Evolutionary conservation across 1,140 invertebrate species (phyloP).

Genomic region (Zaprionus capensis): DNA sequence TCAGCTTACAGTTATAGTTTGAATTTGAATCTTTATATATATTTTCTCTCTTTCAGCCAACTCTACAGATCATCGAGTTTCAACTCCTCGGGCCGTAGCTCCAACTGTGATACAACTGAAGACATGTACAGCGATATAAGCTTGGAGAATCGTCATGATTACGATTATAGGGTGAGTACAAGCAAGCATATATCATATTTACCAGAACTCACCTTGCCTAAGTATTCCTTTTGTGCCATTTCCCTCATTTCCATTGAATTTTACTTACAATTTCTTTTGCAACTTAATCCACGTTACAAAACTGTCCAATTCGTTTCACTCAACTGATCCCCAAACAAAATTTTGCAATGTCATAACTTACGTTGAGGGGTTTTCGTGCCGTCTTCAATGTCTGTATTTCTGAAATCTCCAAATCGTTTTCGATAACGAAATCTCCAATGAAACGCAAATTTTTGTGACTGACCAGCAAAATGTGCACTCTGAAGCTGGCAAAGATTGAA

Average conservation of each 20-base stretch:
- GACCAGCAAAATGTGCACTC: conserved; percentile 46
- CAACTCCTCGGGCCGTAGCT: conserved; percentile 94
- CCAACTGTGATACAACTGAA: conserved; percentile 94
- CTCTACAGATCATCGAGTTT: conserved; percentile 95
- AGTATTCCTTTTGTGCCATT: background rate
- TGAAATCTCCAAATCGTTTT: conserved; percentile 54
- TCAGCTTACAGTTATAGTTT: background rate
- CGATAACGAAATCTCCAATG: conserved; percentile 45
- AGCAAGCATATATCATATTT: background rate
- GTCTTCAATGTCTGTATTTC: conserved; percentile 52
- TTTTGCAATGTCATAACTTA: conserved; percentile 37
- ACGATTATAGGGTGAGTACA: conserved; percentile 93
- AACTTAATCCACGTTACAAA: conserved; percentile 31
- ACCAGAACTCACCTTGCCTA: background rate
- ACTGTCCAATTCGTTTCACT: conserved; percentile 20
- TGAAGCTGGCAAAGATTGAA: conserved; percentile 2
- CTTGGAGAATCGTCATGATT: conserved; percentile 94
- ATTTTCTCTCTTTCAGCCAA: conserved; percentile 86
- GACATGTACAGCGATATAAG: conserved; percentile 97
- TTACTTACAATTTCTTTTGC: conserved; percentile 6
- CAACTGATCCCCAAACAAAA: background rate
- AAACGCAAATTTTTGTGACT: conserved; percentile 30
- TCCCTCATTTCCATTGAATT: background rate
- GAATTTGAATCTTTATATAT: background rate
- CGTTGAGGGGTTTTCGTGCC: background rate